Base-by-base conservation (phyloP, 1,140 invertebrate species). In the Pseudomyrmex cubaensis region DNA sequence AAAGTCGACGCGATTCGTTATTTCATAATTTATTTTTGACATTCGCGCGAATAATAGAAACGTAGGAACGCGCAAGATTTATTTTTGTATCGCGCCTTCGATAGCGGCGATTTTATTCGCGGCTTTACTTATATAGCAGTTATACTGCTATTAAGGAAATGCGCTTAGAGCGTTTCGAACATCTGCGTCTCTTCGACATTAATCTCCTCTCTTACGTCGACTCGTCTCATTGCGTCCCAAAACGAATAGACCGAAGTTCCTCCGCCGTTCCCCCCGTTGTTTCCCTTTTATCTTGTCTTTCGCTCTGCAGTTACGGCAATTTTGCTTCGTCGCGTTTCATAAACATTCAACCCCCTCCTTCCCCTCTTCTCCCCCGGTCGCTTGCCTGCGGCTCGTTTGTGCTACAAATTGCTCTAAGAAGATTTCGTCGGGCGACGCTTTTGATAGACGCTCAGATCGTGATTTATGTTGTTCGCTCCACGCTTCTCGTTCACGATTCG, bases 401-500 rank as follows among this genome's bases (percentile, higher is more conserved):
- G 73, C 82, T 90, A 84, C 88, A 91, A 91, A 91, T 91, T 90
- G 90, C 89, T 90, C 72, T 89, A 91, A 91, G 89, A 91, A 91
- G 88, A 91, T 90, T 91, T 80, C 80, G 82, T 59, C 70, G 75
- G 57, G 72, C 76, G 54, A 66, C 75, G 67, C 74, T 63, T 84
- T 86, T 78, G 82, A 86, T 84, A 83, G 72, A 83, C 50, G 54
- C 62, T 69, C 86, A 83, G 87, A 83, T 90, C 85, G 82, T 89
- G 89, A 88, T 86, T 86, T 86, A 87, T 84, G 66, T 70, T 87
- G 46, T 63, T 75, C 84, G 89, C 78, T 86, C 66, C 64, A 66
- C 57, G n/a, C 76, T 59, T 20, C 2, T 22, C 25, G 25, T 59
- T 25, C 8, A 20, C 52, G 54, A 80, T 61, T 70, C 48, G 2